Base-by-base conservation (phyloP, 2,797 vertebrate species). In the Glossophaga mutica region DNA sequence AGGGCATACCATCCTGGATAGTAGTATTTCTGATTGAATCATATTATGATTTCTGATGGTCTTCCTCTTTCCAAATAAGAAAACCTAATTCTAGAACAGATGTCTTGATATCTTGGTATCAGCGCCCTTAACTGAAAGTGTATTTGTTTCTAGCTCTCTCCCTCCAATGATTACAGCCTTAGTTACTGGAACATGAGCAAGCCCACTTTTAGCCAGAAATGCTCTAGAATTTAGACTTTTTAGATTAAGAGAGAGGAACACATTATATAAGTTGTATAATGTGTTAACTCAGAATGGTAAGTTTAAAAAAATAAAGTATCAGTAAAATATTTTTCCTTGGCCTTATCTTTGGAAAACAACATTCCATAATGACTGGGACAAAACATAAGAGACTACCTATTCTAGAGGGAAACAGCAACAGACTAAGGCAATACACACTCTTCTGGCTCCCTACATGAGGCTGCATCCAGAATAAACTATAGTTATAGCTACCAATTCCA, bases 21-120 rank as follows among this genome's bases (percentile, higher is more conserved):
- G 42, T 5, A 34, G 29, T 29, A 19, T 37, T 78, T 79, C 46
- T 87, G 3, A 32, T 82, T 85, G 29, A n/a, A 85, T 48, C 39
- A 6, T 55, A 50, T 76, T 39, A 34, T 32, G 3, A 9, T 55
- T 29, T 70, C 85, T 65, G 9, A 3, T 44, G 12, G 3, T 19
- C 22, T 24, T 83, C n/a, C 42, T 73, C 87, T 77, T 88, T 29
- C 32, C 34, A 89, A 92, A 57, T n/a, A 81, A 52, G n/a, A 79
- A 81, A 84, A 14, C 55, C 2, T 22, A n/a, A 4, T 88, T 76
- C 65, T 87, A 44, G 32, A 62, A 32, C 37, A 22, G 7, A 34
- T 48, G 6, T 8, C 7, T 86, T 62, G 3, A 15, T 65, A 50
- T 50, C 48, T 71, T 90, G 57, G 92, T 65, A 82, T 82, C 6